Base-by-base conservation (phyloP, 1,140 invertebrate genomes). In the Nymphalis io region DNA sequence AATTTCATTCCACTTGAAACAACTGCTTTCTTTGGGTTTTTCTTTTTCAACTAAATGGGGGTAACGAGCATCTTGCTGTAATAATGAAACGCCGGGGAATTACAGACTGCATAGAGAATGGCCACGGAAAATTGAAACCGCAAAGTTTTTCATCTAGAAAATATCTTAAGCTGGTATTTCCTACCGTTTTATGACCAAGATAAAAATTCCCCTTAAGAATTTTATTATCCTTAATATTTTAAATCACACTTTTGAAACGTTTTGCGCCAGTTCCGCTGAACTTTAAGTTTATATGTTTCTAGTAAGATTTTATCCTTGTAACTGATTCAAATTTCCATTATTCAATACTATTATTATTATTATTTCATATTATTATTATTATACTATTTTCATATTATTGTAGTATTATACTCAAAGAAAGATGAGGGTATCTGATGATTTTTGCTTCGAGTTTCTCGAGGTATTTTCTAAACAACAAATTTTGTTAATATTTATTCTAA, bases 1-100 rank as follows among this genome's bases (percentile, higher is more conserved):
- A 79, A 75, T 84, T 82, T 83, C 80, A 87, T 87, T 89, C 77
- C 75, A 80, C 71, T 82, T 81, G 80, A 79, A 85, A 83, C 85
- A 83, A 84, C 78, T 75, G 79, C 53, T 79, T 77, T 74, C 72
- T 73, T 70, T 44, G 65, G 70, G 68, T 72, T 73, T 78, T 80
- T 82, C 75, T 77, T 79, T 69, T 68, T 68, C 27, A 76, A 71
- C 76, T 82, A 82, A 86, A 83, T 81, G 76, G 73, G 78, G 74
- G 75, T 83, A 85, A 83, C 83, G 82, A 83, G 83, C 75, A 76
- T 85, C 82, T 85, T 81, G 77, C 78, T 44, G 75, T 82, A 80
- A 83, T 85, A 85, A 85, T 80, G 79, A 68, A 79, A 83, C 75
- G 73, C 73, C 68, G 72, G 73, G 73, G 74, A 83, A 80, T 82